phyloP scores from a whole-genome alignment of 2,797 vertebrate genomes.

The Coregonus suidteri region DNA sequence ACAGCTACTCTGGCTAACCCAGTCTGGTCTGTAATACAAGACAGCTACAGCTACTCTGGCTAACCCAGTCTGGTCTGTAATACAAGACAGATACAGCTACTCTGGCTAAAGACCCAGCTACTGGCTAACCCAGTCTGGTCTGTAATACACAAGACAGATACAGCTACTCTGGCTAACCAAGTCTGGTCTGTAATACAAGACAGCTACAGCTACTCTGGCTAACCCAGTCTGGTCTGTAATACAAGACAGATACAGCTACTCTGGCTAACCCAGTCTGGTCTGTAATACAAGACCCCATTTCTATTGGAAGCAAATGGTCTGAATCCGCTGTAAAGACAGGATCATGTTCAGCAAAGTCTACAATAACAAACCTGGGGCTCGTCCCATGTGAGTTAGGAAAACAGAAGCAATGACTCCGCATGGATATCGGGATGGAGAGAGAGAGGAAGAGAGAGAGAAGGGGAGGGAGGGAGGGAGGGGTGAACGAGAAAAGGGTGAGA shows the following conservation, averaged over 20 bases:
- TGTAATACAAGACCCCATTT: slow-evolving; percentile 99
- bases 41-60: slow-evolving; percentile 40
- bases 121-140: slow-evolving; percentile 67
- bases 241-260: slow-evolving; percentile 75
- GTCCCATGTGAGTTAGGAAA: slow-evolving; percentile 85
- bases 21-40: slow-evolving; percentile 90
- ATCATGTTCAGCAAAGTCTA: slow-evolving; percentile 98
- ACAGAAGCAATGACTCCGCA: slow-evolving; percentile 79
- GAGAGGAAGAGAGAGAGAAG: slow-evolving; percentile 12
- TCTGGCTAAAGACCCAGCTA: background rate
- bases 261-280: slow-evolving; percentile 67
- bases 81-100: too few relatives aligned
- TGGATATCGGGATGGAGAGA: slow-evolving; percentile 58
- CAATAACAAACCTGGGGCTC: slow-evolving; percentile 95
- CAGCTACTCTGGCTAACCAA: too few relatives aligned
- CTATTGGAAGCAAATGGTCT: slow-evolving; percentile 99
- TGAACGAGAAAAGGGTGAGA: background rate
- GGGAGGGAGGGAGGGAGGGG: background rate
- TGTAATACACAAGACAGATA: slow-evolving; percentile 93
- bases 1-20: background rate
- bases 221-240: slow-evolving; percentile 81
- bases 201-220: slow-evolving; percentile 23
- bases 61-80: slow-evolving; percentile 85
- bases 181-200: slow-evolving; percentile 97
- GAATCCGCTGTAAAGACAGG: slow-evolving; percentile 98